Percentiles rank a stretch among this genome's conserved stretches.
Conservation (phyloP, 2,113 vertebrate species). For the Tragelaphus scriptus region DNA sequence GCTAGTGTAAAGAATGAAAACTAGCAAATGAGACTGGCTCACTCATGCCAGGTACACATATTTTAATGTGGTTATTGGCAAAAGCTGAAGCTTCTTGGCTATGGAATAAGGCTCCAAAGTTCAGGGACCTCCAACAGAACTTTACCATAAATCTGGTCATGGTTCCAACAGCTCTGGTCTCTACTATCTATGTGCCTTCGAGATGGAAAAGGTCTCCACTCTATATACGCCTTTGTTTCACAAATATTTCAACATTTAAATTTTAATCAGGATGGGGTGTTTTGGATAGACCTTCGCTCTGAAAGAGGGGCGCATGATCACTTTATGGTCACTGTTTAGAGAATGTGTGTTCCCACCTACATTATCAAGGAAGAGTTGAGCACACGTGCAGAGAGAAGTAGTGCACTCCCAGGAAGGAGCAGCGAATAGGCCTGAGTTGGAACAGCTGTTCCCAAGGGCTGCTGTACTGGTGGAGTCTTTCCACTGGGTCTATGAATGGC, state of each 20-base stretch:
- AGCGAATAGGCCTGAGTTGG: neutral
- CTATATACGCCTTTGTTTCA: neutral
- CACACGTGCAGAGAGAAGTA: neutral
- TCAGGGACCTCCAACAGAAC: neutral
- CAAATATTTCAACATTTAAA: neutral
- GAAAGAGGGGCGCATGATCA: neutral
- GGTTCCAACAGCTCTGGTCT: neutral
- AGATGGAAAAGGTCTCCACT: neutral
- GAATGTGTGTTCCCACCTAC: neutral
- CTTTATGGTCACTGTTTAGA: neutral
- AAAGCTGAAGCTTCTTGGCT: neutral
- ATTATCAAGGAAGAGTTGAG: neutral
- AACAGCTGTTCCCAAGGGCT: neutral
- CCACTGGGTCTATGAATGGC: neutral
- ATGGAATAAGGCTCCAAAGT: neutral
- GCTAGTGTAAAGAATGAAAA: slow-evolving; percentile 22
- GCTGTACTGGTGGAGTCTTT: neutral
- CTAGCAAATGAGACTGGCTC: neutral
- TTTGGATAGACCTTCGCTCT: neutral
- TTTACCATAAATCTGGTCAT: neutral
- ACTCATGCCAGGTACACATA: neutral
- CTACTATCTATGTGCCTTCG: neutral
- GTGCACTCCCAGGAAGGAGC: neutral
- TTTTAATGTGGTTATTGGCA: slow-evolving; percentile 11
- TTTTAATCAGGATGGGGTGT: neutral